Percentiles rank a stretch among this genome's conserved stretches.
phyloP scores from a whole-genome alignment of 2,113 vertebrate genomes.

The Oncorhynchus keta region DNA sequence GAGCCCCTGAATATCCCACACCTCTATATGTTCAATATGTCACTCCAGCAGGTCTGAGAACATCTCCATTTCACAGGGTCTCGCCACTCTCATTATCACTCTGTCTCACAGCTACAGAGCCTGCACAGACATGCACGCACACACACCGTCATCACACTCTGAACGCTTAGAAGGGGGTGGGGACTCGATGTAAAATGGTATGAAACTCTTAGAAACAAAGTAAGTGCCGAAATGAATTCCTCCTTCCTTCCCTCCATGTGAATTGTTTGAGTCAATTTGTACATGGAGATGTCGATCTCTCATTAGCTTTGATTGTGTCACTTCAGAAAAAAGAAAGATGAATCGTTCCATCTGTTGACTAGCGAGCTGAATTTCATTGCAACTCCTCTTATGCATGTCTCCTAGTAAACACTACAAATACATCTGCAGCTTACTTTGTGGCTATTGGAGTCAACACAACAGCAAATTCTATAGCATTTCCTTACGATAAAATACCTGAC shows the following conservation, averaged over 20 bases:
- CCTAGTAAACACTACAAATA: slow-evolving; percentile 5
- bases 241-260: background rate
- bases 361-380: slow-evolving; percentile 35
- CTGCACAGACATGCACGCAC: slow-evolving; percentile 10
- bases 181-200: slow-evolving; percentile 11
- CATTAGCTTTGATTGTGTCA: slow-evolving; percentile 59
- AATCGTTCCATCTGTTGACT: slow-evolving; percentile 50
- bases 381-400: slow-evolving; percentile 26
- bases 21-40: slow-evolving; percentile 54
- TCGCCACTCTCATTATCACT: slow-evolving; percentile 49
- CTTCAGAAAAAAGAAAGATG: slow-evolving; percentile 57
- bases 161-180: background rate
- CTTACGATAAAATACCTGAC: background rate
- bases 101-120: slow-evolving; percentile 5
- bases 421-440: too few species aligned
- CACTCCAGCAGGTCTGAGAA: slow-evolving; percentile 29
- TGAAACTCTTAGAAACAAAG: background rate
- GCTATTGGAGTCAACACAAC: background rate
- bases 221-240: background rate
- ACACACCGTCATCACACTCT: background rate
- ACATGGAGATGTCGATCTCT: slow-evolving; percentile 53
- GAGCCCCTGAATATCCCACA: slow-evolving; percentile 39
- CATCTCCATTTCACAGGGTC: slow-evolving; percentile 39
- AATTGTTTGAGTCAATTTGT: slow-evolving; percentile 47
- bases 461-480: background rate